Conservation (phyloP, 2,888 invertebrate species). For the Drosophila demipolita region DNA sequence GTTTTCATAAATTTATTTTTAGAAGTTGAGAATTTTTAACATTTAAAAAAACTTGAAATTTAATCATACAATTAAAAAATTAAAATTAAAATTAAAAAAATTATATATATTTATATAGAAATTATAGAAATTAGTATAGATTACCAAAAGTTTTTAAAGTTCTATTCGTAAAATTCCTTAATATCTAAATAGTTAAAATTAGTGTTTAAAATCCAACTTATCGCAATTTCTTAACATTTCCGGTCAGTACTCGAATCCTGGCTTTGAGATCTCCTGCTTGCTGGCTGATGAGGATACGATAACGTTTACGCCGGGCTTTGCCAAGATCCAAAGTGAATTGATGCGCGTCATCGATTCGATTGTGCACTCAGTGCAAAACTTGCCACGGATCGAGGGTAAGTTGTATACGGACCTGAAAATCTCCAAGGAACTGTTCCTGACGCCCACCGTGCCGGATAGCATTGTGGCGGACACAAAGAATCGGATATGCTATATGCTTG, state of each 20-base stretch:
- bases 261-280: slow-evolving; percentile 86
- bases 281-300: slow-evolving; percentile 86
- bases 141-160: too few relatives aligned
- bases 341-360: slow-evolving; percentile 90
- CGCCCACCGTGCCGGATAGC: slow-evolving; percentile 90
- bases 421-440: slow-evolving; percentile 69
- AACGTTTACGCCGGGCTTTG: slow-evolving; percentile 91
- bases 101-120: too few relatives aligned
- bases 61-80: too few relatives aligned
- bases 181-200: too few relatives aligned
- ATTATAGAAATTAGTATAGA: too few relatives aligned
- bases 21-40: too few relatives aligned
- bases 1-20: too few relatives aligned
- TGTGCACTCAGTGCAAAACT: slow-evolving; percentile 89
- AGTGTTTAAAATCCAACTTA: neutral
- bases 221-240: too few relatives aligned
- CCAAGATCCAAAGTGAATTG: slow-evolving; percentile 90
- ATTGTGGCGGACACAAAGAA: slow-evolving; percentile 88
- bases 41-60: too few relatives aligned
- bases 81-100: too few relatives aligned
- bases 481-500: slow-evolving; percentile 88
- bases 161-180: too few relatives aligned
- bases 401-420: slow-evolving; percentile 85
- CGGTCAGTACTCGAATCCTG: slow-evolving; percentile 88
- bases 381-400: slow-evolving; percentile 92